Conservation (phyloP, 2,888 invertebrate species). For the Cryptocephalus primarius region DNA sequence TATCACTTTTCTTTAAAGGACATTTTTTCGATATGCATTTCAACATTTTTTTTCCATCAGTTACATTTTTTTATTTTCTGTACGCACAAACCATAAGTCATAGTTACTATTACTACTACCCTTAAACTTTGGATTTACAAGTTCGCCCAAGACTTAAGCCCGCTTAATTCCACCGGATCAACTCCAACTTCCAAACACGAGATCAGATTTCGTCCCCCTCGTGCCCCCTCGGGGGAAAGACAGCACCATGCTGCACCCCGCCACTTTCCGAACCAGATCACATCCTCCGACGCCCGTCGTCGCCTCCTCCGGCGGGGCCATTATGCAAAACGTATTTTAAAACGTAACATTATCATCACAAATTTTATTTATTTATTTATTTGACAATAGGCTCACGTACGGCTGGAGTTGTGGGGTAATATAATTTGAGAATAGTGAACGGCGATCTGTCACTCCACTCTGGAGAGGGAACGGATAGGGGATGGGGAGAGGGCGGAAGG, state of each 20-base stretch:
- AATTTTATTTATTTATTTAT: constrained; percentile 41
- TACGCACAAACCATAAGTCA: too few species aligned
- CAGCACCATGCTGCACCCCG: constrained; percentile 1
- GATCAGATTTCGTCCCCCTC: background rate
- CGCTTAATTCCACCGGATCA: background rate
- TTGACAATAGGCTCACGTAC: constrained; percentile 42
- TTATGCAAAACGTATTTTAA: constrained; percentile 40
- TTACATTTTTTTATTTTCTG: too few species aligned
- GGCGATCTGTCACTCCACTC: constrained; percentile 33
- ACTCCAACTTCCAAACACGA: background rate
- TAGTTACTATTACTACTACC: background rate
- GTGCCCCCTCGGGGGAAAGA: background rate
- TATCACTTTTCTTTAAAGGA: too few species aligned
- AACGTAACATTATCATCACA: constrained; percentile 36
- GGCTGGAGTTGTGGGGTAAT: constrained; percentile 34
- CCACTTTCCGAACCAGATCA: constrained; percentile 27
- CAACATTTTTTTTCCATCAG: too few species aligned
- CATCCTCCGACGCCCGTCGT: constrained; percentile 24
- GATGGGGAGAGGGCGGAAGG: constrained; percentile 3
- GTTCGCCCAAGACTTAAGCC: too few species aligned
- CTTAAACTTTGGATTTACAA: background rate
- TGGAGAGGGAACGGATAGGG: constrained; percentile 19
- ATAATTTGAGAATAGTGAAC: constrained; percentile 38
- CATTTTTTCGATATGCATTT: too few species aligned
- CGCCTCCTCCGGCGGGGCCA: constrained; percentile 21